Evolutionary conservation across 1,140 invertebrate genomes (phyloP), one percentile per base, ranked within the genome.

Genomic region (Venustaconcha ellipsiformis): DNA sequence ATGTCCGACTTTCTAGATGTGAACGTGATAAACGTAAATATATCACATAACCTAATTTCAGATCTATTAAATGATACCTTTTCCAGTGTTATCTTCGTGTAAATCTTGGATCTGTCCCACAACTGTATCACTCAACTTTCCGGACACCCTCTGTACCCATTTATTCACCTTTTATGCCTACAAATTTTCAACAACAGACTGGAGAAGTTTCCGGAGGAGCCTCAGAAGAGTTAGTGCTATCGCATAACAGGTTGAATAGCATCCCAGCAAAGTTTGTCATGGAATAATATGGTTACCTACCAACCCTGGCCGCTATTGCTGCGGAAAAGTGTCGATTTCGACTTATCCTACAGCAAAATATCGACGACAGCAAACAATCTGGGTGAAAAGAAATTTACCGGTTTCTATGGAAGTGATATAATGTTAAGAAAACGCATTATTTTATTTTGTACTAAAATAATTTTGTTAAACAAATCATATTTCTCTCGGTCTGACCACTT

Each of bases 271-370:
- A 17, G 14, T 65, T 62, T 77, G 2, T 64, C 66, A 0, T 48
- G 67, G 56, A 77, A 77, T 20, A 37, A 37, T 57, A 1, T 77
- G 14, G 72, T 70, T 5, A 37, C 75, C 6, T 70, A 67, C 56
- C 70, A 77, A 56, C 75, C 75, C 14, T 77, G 75, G 75, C 57
- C 69, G 76, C 48, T 66, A 57, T 30, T 37, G 37, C 37, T 37
- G 37, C 37, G 4, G 37, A 5, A 37, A 37, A 37, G 3, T 2
- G 37, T 37, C 37, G 30, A 56, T 0, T 23, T 79, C 6, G 17
- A 69, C n/a, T 23, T 79, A 57, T 70, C 68, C n/a, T 56, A 59
- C 26, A 79, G 75, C 56, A 55, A 69, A n/a, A 37, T 79, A 14
- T 48, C 56, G 0, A 65, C 18, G 0, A 14, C 70, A 14, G 62